These are phyloP conservation scores for Mnemiopsis leidyi DNA, from an alignment of 37 sponge, comb jelly and placozoan species.

Conservation along the genomic window DNA sequence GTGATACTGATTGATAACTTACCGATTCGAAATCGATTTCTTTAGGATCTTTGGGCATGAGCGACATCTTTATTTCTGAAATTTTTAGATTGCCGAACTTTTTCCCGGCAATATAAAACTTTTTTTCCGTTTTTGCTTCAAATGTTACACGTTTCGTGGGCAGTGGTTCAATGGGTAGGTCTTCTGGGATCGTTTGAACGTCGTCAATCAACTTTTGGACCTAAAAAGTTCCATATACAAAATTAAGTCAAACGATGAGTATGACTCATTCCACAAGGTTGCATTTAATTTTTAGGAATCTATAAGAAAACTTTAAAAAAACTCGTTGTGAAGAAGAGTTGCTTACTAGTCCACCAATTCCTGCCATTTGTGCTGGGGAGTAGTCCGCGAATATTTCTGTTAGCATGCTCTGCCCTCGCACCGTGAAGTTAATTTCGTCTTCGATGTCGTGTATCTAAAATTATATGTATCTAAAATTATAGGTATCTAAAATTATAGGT, in stretches of 20 bases:
- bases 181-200: constrained; percentile 30
- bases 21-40: neutral
- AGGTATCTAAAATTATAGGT: too few species aligned
- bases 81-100: constrained; percentile 41
- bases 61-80: neutral
- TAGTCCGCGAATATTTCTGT: constrained; percentile 37
- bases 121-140: neutral
- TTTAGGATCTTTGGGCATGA: constrained; percentile 20
- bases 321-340: too few species aligned
- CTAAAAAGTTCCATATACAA: too few species aligned
- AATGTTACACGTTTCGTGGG: neutral
- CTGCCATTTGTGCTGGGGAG: constrained; percentile 26
- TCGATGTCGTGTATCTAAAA: constrained; percentile 41
- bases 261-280: too few species aligned
- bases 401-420: neutral
- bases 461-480: too few species aligned
- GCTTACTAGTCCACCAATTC: constrained; percentile 10
- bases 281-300: too few species aligned
- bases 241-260: neutral
- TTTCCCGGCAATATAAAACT: neutral
- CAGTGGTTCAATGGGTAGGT: constrained; percentile 23
- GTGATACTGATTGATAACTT: too few species aligned
- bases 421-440: constrained; percentile 47
- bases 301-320: too few species aligned
- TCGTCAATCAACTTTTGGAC: constrained; percentile 37